Evolutionary conservation across 2,797 vertebrate species (phyloP), one percentile per base, ranked within the genome.

Genomic region (Crenuchus spilurus): DNA sequence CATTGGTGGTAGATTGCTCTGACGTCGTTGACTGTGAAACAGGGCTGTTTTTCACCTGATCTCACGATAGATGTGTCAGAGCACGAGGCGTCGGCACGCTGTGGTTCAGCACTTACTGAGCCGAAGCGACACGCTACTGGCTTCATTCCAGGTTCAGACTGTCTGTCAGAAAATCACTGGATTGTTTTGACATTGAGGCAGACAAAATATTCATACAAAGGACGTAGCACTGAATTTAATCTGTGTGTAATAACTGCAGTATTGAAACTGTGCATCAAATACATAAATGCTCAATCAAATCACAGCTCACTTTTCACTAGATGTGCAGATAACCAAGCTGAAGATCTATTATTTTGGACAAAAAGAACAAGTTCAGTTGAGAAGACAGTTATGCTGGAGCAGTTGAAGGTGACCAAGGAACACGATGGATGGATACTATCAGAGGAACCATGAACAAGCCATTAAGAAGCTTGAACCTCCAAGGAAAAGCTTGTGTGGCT

Each of bases 21-120:
- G 57, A 52, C 42, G 28, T 55, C 51, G 30, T 37, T 44, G n/a
- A 8, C 35, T n/a, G 48, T 10, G 48, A 30, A n/a, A 8, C 35
- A 18, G 20, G 48, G 33, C 9, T 54, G 37, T 57, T 55, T 65
- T 42, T 44, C 46, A 44, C 61, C 54, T 72, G 39, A 49, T 61
- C 54, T 68, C 37, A 52, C 33, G n/a, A 54, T 26, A 42, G 52
- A 70, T 16, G 39, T 62, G 65, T 76, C 66, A 64, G 44, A 74
- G 58, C 26, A 9, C 41, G 35, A 72, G 14, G 20, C 13, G 37
- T 31, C 57, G 52, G 30, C 9, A 10, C 31, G 10, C 55, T 69
- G 62, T 61, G 42, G 41, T 54, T 20, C 42, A 39, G 24, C 24
- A n/a, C 67, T 52, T 70, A 70, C 46, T 46, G 35, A 72, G 51